Evolutionary conservation across 2,113 vertebrate genomes (phyloP).

Genomic region (Muntiacus reevesi): DNA sequence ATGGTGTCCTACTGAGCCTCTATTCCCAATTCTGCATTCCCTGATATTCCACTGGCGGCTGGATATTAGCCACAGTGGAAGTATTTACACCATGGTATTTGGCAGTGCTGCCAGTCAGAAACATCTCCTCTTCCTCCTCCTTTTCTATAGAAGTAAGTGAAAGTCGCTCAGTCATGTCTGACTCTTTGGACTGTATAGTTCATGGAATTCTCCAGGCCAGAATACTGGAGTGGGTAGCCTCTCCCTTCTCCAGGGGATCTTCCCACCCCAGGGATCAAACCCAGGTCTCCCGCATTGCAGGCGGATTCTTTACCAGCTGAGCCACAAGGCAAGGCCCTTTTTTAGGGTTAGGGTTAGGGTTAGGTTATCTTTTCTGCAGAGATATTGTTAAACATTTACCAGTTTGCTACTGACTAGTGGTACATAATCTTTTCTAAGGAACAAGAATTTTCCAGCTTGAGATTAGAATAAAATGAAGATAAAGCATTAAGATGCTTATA

Average conservation of each 20-base stretch:
- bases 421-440: background rate
- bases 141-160: background rate
- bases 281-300: background rate
- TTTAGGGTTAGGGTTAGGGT: no score
- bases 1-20: background rate
- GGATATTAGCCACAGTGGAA: background rate
- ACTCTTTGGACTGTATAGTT: background rate
- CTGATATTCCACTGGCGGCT: background rate
- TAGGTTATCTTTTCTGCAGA: background rate
- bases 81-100: background rate
- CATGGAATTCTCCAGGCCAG: background rate
- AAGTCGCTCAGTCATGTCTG: background rate
- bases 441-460: background rate
- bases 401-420: background rate
- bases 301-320: background rate
- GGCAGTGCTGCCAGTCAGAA: background rate
- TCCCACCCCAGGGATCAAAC: background rate
- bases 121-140: background rate
- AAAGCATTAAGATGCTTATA: background rate
- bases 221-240: background rate
- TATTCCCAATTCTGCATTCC: background rate
- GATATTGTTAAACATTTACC: background rate
- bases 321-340: background rate
- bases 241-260: background rate
- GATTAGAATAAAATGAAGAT: background rate